A percentile compares a stretch with the other conserved stretches of the same genome.
Evolutionary conservation across 2,888 invertebrate species (phyloP).

Genomic region (Abrostola tripartita): DNA sequence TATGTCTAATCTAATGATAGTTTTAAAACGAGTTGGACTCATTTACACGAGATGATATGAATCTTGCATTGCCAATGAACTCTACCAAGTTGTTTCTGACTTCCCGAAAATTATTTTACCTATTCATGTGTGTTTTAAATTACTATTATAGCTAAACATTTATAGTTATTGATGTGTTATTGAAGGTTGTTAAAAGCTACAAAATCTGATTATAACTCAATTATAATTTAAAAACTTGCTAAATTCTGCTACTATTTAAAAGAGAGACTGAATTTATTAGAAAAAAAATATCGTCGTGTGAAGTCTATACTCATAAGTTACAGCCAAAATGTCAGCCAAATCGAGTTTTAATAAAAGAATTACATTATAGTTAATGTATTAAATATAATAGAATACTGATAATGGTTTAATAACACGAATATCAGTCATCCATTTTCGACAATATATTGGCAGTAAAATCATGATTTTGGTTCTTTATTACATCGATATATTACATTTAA

Average conservation of each 20-base stretch:
- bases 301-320: conserved; percentile 29
- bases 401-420: conserved; percentile 28
- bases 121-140: conserved; percentile 8
- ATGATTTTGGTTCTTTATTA: conserved; percentile 32
- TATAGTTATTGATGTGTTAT: conserved; percentile 9
- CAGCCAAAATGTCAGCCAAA: conserved; percentile 22
- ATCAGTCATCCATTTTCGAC: conserved; percentile 32
- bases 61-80: too few relatives aligned
- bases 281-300: conserved; percentile 21
- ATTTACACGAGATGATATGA: too few relatives aligned
- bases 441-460: conserved; percentile 35
- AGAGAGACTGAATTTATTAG: neutral
- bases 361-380: conserved; percentile 21
- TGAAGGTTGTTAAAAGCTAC: neutral
- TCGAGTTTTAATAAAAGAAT: conserved; percentile 31
- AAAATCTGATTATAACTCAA: conserved; percentile 13
- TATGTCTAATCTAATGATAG: too few relatives aligned
- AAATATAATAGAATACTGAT: conserved; percentile 31
- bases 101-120: too few relatives aligned
- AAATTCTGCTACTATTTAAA: conserved; percentile 2
- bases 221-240: conserved; percentile 5
- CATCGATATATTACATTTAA: conserved; percentile 7
- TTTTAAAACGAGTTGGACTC: too few relatives aligned
- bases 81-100: too few relatives aligned
- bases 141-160: conserved; percentile 19